Evolutionary conservation across 2,888 invertebrate species (phyloP).

Genomic region (Heliconius cydno): DNA sequence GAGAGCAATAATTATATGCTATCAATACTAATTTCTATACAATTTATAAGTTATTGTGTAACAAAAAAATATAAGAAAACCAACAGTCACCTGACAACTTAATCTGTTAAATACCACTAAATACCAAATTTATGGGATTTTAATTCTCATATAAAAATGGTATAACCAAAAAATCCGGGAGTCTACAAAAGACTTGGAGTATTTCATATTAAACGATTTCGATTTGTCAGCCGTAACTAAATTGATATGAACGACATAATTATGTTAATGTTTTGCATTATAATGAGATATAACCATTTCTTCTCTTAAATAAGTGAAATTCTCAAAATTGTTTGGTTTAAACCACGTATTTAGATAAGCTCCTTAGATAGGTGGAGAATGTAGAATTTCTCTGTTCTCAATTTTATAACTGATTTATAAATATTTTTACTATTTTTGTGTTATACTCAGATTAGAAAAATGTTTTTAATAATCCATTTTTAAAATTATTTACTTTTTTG

Average conservation of each 20-base stretch:
- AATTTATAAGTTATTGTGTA: slow-evolving; percentile 3
- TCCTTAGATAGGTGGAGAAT: not conserved
- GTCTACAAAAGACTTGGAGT: slow-evolving; percentile 51
- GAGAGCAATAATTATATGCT: not conserved
- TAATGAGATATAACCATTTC: slow-evolving; percentile 22
- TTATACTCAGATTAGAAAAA: too few relatives aligned
- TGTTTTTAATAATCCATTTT: too few relatives aligned
- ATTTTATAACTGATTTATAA: not conserved
- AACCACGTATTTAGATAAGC: too few relatives aligned
- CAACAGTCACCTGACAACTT: slow-evolving; percentile 27
- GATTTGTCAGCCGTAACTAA: slow-evolving; percentile 74
- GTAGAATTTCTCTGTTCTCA: not conserved
- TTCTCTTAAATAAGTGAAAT: not conserved
- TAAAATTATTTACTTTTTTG: too few relatives aligned
- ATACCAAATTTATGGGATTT: slow-evolving; percentile 46
- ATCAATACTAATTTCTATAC: slow-evolving; percentile 5
- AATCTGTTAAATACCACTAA: slow-evolving; percentile 45
- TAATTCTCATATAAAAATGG: slow-evolving; percentile 42
- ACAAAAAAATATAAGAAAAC: slow-evolving; percentile 11
- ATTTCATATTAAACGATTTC: slow-evolving; percentile 62
- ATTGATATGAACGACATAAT: slow-evolving; percentile 61
- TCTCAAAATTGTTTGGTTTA: not conserved
- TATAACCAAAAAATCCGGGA: slow-evolving; percentile 51
- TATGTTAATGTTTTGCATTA: slow-evolving; percentile 60
- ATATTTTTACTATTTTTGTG: not conserved